Percentiles rank a stretch among this genome's conserved stretches.
These are phyloP conservation scores for Archocentrus centrarchus DNA, from an alignment of 2,113 vertebrate species.

Conservation along the genomic window DNA sequence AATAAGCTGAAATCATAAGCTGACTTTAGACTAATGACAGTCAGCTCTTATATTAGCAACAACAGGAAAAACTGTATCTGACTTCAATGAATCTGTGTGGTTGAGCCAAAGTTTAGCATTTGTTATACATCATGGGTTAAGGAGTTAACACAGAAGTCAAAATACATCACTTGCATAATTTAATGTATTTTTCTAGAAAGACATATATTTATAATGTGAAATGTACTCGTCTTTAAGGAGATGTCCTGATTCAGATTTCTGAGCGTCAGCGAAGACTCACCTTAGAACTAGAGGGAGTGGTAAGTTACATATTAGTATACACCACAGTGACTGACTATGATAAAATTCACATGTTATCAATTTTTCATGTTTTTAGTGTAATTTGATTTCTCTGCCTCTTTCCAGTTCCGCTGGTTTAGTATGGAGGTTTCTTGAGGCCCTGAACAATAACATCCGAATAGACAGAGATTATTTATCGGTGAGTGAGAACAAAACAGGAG, in stretches of 20 bases:
- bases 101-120: neutral
- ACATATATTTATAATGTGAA: neutral
- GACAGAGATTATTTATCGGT: slow-evolving; percentile 92
- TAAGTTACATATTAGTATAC: slow-evolving; percentile 73
- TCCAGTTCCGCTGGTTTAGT: slow-evolving; percentile 89
- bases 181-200: neutral
- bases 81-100: neutral
- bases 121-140: neutral
- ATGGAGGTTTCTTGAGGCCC: slow-evolving; percentile 89
- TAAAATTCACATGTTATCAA: neutral
- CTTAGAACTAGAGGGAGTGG: slow-evolving; percentile 87
- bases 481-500: slow-evolving; percentile 64
- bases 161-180: neutral
- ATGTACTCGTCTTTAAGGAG: slow-evolving; percentile 78
- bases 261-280: slow-evolving; percentile 87
- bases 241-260: slow-evolving; percentile 91
- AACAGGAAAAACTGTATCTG: neutral
- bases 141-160: neutral
- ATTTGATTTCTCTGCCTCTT: neutral
- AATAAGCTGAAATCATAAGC: neutral
- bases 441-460: slow-evolving; percentile 89
- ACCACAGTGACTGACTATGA: neutral
- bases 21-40: neutral
- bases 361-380: neutral
- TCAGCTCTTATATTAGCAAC: neutral